Evolutionary conservation across 2,888 invertebrate genomes (phyloP).

Genomic region (Allacma fusca): DNA sequence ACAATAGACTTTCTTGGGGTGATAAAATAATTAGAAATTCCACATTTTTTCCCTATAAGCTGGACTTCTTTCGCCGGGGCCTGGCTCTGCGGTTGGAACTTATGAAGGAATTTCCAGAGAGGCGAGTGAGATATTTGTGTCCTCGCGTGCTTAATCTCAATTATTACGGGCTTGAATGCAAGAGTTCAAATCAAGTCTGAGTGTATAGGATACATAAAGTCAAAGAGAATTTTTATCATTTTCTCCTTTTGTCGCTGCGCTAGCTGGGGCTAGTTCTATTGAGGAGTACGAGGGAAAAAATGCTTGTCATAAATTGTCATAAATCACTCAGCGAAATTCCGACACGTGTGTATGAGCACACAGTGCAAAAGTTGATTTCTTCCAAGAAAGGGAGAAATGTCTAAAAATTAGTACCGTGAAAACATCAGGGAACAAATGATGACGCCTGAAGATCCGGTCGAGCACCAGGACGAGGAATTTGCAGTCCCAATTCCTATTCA

Average conservation of each 20-base stretch:
- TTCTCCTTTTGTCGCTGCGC: no score
- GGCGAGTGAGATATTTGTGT: slow-evolving; percentile 17
- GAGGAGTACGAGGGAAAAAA: background rate
- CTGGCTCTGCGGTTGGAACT: no score
- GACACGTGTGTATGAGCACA: background rate
- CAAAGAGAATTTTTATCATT: slow-evolving; percentile 21
- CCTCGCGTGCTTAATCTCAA: slow-evolving; percentile 29
- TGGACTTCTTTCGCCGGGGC: no score
- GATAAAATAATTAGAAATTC: no score
- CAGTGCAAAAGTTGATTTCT: slow-evolving; percentile 1
- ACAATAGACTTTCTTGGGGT: no score
- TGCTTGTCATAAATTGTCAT: background rate
- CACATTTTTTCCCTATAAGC: no score
- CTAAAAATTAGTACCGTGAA: background rate
- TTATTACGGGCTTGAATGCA: slow-evolving; percentile 25
- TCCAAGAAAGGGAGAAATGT: background rate
- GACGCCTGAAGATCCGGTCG: slow-evolving; percentile 62
- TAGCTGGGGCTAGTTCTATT: no score
- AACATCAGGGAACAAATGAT: background rate
- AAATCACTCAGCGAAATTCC: slow-evolving; percentile 6
- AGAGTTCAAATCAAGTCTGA: slow-evolving; percentile 36
- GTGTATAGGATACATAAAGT: slow-evolving; percentile 6
- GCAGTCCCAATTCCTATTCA: slow-evolving; percentile 93
- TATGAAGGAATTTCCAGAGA: slow-evolving; percentile 1
- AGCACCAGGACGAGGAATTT: slow-evolving; percentile 76